Evolutionary conservation across 2,888 invertebrate species (phyloP), one percentile per base, ranked within the genome.

Genomic region (Drosophila leonis): DNA sequence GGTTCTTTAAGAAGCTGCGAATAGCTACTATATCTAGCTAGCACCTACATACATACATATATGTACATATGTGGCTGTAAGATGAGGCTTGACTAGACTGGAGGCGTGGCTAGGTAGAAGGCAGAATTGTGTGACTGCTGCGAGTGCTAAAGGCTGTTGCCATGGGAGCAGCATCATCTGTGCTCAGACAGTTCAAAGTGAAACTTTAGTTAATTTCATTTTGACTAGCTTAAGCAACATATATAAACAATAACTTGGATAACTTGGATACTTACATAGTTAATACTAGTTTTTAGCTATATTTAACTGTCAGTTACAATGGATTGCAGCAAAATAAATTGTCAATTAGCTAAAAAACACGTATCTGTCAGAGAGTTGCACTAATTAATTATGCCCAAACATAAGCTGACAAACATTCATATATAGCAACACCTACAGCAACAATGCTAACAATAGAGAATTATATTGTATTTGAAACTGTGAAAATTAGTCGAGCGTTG

Each of bases 301-400:
- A 52, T 15, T 33, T 59, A 61, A 57, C 57, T 13, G 35, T 56
- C 29, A 62, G 42, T 51, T 42, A 51, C 54, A 70, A 9, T 29
- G 18, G 29, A 46, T 13, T 51, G 20, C 20, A 33, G 18, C 18
- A 7, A 39, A 42, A 15, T 15, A 56, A 18, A 24, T 37, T 56
- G 46, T 51, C 60, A 75, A 78, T 68, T 68, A 65, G 65, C 63
- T 65, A 46, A 61, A 60, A 51, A 74, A 78, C 65, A 71, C 65
- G 67, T 62, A 71, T 65, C 79, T 68, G 78, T 75, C 78, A 71
- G 75, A 55, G 66, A 59, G 68, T 64, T 44, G 37, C 29, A 49
- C 27, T 18, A 60, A 60, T 67, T 60, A 60, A 59, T 59, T 67
- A 49, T 55, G 41, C 48, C 41, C n/a, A 39, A 69, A 20, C 33